Conservation (phyloP, 2,888 invertebrate species). For the Drosophila acutilabella region DNA sequence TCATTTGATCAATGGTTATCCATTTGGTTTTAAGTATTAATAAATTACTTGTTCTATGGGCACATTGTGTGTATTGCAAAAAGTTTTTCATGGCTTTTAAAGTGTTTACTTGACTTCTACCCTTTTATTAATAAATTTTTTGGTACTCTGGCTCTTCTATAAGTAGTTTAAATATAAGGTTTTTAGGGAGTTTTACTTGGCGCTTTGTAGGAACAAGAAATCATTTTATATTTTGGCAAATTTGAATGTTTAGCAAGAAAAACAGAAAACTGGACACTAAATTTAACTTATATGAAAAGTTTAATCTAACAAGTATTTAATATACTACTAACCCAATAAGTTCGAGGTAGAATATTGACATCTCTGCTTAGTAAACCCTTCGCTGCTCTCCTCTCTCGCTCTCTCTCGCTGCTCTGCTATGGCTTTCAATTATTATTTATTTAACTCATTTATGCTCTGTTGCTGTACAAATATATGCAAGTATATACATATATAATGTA, state of each 20-base stretch:
- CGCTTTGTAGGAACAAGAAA: constrained; percentile 64
- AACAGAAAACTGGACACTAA: constrained; percentile 8
- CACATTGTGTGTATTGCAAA: constrained; percentile 80
- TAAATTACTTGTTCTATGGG: constrained; percentile 82
- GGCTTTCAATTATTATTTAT: constrained; percentile 17
- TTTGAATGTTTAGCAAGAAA: constrained; percentile 5
- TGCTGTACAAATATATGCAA: constrained; percentile 44
- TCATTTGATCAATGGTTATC: constrained; percentile 56
- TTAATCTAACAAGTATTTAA: constrained; percentile 41
- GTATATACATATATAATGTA: constrained; percentile 8
- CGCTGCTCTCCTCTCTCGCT: background rate
- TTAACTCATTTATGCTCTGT: constrained; percentile 45
- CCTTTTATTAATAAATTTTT: background rate
- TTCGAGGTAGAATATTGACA: constrained; percentile 66
- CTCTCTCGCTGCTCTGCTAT: constrained; percentile 20
- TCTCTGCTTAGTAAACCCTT: constrained; percentile 29
- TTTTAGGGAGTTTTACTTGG: constrained; percentile 45
- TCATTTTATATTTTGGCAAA: constrained; percentile 57
- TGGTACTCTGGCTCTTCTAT: constrained; percentile 16
- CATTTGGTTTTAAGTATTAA: constrained; percentile 35
- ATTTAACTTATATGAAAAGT: constrained; percentile 24
- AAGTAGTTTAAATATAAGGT: constrained; percentile 1
- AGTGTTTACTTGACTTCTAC: constrained; percentile 9
- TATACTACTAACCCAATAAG: constrained; percentile 45
- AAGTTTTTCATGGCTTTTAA: constrained; percentile 32